phyloP scores from a whole-genome alignment of 2,888 invertebrate genomes.

The Disparrhopalites patrizii region DNA sequence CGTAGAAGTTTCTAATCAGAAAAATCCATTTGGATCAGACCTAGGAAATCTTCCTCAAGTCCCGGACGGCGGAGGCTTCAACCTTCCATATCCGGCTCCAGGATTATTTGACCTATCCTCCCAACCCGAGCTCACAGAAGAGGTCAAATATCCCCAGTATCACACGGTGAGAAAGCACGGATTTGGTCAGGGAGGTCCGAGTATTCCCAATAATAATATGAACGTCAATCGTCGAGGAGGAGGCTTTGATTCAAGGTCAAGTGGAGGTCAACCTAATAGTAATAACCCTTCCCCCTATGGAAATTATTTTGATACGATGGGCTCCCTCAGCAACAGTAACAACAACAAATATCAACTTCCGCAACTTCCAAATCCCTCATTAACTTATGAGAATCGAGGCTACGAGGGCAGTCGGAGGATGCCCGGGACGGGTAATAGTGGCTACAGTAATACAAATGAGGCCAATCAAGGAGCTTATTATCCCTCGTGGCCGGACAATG shows the following conservation, averaged over 20 bases:
- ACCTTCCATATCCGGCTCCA: conserved; percentile 15
- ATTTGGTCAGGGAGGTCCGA: background rate
- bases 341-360: background rate
- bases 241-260: background rate
- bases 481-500: no score
- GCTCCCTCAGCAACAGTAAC: no score
- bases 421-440: background rate
- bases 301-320: background rate
- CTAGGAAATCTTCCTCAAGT: background rate
- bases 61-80: background rate
- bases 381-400: background rate
- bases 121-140: conserved; percentile 42
- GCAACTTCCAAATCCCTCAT: background rate
- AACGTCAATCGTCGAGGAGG: background rate
- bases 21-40: no score
- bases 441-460: no score
- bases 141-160: conserved; percentile 43
- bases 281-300: no score
- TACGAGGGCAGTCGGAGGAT: background rate
- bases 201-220: background rate
- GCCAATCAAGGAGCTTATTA: conserved; percentile 3
- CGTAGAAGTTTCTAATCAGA: no score
- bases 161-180: conserved; percentile 46
- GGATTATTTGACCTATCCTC: conserved; percentile 39
- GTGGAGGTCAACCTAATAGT: background rate